phyloP scores from a whole-genome alignment of 2,797 vertebrate genomes.

The Hipposideros larvatus region DNA sequence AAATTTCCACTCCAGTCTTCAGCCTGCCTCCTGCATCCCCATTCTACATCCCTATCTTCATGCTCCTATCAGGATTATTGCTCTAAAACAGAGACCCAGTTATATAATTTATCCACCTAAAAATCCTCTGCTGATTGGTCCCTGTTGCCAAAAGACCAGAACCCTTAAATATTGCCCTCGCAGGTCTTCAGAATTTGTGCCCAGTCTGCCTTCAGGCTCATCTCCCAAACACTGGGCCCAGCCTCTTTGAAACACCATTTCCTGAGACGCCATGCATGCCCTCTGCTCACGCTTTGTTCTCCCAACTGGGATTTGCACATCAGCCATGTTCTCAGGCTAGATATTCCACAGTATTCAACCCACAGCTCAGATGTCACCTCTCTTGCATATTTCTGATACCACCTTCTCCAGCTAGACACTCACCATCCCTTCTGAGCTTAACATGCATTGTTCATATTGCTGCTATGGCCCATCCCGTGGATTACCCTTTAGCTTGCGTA shows the following conservation, averaged over 20 bases:
- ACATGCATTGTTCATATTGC: neutral
- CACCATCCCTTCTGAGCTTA: neutral
- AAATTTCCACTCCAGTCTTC: neutral
- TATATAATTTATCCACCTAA: neutral
- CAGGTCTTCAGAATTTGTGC: neutral
- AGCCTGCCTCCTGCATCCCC: too few species aligned
- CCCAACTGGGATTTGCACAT: neutral
- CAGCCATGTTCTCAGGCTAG: neutral
- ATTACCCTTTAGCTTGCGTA: too few species aligned
- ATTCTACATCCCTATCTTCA: neutral
- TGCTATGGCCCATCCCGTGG: neutral
- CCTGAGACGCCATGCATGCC: neutral
- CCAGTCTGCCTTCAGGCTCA: neutral
- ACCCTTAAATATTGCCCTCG: neutral
- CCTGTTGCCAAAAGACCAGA: neutral
- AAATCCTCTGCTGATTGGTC: neutral
- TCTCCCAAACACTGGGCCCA: neutral
- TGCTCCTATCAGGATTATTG: neutral
- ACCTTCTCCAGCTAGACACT: neutral
- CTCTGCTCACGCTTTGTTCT: neutral
- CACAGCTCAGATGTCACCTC: neutral
- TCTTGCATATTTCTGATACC: neutral
- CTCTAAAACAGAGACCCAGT: neutral
- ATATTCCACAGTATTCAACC: neutral
- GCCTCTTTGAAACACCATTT: neutral